Evolutionary conservation across 2,113 vertebrate species (phyloP), one percentile per base, ranked within the genome.

Genomic region (Mormyrus iriodes): DNA sequence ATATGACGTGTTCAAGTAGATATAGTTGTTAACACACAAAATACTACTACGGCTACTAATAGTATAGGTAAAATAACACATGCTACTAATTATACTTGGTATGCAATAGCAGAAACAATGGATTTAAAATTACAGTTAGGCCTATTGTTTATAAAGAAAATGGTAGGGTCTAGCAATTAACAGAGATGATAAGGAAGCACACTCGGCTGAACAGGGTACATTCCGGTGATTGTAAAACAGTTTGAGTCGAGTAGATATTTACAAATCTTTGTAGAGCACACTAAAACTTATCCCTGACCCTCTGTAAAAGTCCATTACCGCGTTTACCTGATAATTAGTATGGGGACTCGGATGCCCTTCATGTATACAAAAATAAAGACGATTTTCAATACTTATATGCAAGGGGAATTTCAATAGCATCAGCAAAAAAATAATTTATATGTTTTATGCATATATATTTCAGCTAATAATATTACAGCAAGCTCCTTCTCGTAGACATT

Each of bases 381-480:
- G 27, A 39, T 42, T 79, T 39, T 79, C 35, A 79, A 79, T 42
- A 39, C 73, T 42, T 79, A 35, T 17, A 15, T 76, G 69, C 17
- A 39, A 73, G 31, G 69, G 31, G 35, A 42, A 85, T 90, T 88
- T n/a, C 91, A 93, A 93, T 93, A 95, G 92, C 85, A 90, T 44
- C 91, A 89, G 15, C 4, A 39, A 39, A 17, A 76, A 31, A 39
- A 15, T 12, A n/a, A 39, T 39, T 4, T 3, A 65, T 65, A 65
- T 27, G 61, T n/a, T 27, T 65, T 27, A 27, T 69, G 73, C 4
- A 17, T 17, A 79, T 79, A 39, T 42, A 85, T 85, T 31, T 15
- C 13, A n/a, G 1, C 8, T 49, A 85, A 24, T n/a, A n/a, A n/a
- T 49, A 49, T 5, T 84, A n/a, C 19, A 51, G 46, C 46, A 84